Evolutionary conservation across 2,797 vertebrate genomes (phyloP).

Genomic region (Aplochiton taeniatus): DNA sequence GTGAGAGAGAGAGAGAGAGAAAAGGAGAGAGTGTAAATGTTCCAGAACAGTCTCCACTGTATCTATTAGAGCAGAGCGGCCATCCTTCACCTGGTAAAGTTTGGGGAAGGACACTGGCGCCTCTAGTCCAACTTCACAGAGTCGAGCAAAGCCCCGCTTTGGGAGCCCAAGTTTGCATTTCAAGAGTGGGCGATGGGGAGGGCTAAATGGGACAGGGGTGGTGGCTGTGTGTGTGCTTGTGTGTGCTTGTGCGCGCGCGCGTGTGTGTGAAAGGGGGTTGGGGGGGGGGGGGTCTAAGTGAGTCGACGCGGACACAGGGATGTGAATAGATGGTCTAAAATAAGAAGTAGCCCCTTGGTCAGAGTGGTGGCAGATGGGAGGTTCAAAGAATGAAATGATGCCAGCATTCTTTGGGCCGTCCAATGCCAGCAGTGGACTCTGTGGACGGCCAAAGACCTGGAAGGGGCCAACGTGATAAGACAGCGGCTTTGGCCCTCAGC

Average conservation of each 20-base stretch:
- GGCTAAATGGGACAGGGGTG: slow-evolving; percentile 74
- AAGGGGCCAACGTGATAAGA: slow-evolving; percentile 75
- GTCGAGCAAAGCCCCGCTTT: slow-evolving; percentile 63
- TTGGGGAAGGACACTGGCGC: slow-evolving; percentile 73
- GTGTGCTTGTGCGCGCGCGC: no score
- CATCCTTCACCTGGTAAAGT: slow-evolving; percentile 77
- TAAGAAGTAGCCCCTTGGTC: slow-evolving; percentile 81
- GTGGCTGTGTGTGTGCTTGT: slow-evolving; percentile 54
- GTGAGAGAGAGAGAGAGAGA: slow-evolving; percentile 37
- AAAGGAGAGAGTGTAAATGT: slow-evolving; percentile 25
- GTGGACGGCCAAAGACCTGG: slow-evolving; percentile 71
- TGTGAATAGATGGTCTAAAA: slow-evolving; percentile 79
- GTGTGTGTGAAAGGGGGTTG: slow-evolving; percentile 44
- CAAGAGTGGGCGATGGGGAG: slow-evolving; percentile 74
- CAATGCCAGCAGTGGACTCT: slow-evolving; percentile 76
- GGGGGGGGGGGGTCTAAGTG: neutral
- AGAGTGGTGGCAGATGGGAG: slow-evolving; percentile 82
- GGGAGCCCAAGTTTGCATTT: slow-evolving; percentile 70
- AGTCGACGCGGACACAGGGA: slow-evolving; percentile 47
- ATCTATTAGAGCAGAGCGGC: slow-evolving; percentile 68
- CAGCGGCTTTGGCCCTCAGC: slow-evolving; percentile 79
- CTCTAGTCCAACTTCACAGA: slow-evolving; percentile 73
- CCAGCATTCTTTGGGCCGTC: slow-evolving; percentile 79
- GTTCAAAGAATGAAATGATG: slow-evolving; percentile 80
- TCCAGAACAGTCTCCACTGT: slow-evolving; percentile 25